These are phyloP conservation scores for Anoplophora glabripennis DNA, from an alignment of 1,140 invertebrate genomes.

Conservation along the genomic window DNA sequence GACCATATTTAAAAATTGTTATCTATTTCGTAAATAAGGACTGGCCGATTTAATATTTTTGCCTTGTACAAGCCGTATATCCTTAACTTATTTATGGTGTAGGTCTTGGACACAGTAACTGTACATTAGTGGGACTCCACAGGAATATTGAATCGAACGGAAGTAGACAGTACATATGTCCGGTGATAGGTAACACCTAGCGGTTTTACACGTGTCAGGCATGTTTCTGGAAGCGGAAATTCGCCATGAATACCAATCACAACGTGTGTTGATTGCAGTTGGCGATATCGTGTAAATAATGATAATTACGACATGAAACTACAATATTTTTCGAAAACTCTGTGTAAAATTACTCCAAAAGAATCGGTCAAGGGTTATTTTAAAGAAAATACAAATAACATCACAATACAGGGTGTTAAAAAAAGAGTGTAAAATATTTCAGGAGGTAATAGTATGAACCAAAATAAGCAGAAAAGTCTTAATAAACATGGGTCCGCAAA, in stretches of 20 bases:
- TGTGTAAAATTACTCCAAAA: too few species aligned
- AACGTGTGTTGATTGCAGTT: slow-evolving; percentile 25
- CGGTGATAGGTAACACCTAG: slow-evolving; percentile 26
- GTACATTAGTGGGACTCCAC: not conserved
- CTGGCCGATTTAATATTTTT: not conserved
- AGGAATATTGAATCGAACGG: slow-evolving; percentile 17
- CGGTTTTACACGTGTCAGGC: slow-evolving; percentile 34
- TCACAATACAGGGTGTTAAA: too few species aligned
- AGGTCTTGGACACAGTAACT: slow-evolving; percentile 9
- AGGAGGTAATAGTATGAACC: too few species aligned
- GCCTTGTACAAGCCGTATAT: not conserved
- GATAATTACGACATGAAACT: too few species aligned
- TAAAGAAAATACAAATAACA: too few species aligned
- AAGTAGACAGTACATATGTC: slow-evolving; percentile 19
- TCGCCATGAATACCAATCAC: slow-evolving; percentile 35
- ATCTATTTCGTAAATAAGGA: not conserved
- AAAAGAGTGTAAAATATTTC: too few species aligned
- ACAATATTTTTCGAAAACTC: too few species aligned
- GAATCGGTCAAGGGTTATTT: too few species aligned
- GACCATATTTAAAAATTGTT: not conserved
- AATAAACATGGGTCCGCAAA: too few species aligned
- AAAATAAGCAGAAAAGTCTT: too few species aligned
- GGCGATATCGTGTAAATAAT: not conserved
- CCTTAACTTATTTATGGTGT: not conserved
- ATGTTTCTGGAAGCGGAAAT: slow-evolving; percentile 33